phyloP scores from a whole-genome alignment of 1,140 invertebrate species.

The Anoplolepis gracilipes region DNA sequence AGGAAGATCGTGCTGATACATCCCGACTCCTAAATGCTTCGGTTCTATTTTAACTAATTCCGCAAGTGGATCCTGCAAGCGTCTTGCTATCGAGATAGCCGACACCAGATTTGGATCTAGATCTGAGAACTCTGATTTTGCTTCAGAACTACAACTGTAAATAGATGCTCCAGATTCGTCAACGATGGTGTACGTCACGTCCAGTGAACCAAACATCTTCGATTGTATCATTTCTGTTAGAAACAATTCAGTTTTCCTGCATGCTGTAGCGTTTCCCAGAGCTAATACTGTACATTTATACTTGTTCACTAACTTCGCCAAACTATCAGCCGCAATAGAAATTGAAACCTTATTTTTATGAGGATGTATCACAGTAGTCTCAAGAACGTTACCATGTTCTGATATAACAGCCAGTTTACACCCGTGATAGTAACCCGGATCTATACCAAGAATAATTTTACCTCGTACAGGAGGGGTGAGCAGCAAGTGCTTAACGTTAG shows the following conservation, averaged over 20 bases:
- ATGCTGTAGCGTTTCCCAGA: conserved; percentile 95
- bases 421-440: conserved; percentile 94
- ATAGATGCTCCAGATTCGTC: conserved; percentile 96
- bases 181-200: conserved; percentile 93
- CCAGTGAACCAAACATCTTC: conserved; percentile 86
- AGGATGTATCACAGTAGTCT: conserved; percentile 90
- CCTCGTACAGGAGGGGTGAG: conserved; percentile 92
- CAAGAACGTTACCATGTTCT: conserved; percentile 89
- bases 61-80: conserved; percentile 95
- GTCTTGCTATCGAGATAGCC: conserved; percentile 93
- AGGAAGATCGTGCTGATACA: conserved; percentile 96
- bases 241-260: conserved; percentile 93
- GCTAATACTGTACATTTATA: conserved; percentile 91
- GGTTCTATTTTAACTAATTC: conserved; percentile 97
- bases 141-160: conserved; percentile 94
- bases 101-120: conserved; percentile 88
- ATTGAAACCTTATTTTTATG: conserved; percentile 73
- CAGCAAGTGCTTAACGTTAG: conserved; percentile 94
- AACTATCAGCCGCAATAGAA: conserved; percentile 51
- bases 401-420: conserved; percentile 94
- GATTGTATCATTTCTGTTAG: conserved; percentile 89
- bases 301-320: conserved; percentile 74
- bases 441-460: conserved; percentile 93
- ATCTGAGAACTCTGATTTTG: conserved; percentile 93
- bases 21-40: conserved; percentile 95